These are phyloP conservation scores for Leptobrachium leishanense DNA, from an alignment of 2,113 vertebrate genomes.

Conservation along the genomic window DNA sequence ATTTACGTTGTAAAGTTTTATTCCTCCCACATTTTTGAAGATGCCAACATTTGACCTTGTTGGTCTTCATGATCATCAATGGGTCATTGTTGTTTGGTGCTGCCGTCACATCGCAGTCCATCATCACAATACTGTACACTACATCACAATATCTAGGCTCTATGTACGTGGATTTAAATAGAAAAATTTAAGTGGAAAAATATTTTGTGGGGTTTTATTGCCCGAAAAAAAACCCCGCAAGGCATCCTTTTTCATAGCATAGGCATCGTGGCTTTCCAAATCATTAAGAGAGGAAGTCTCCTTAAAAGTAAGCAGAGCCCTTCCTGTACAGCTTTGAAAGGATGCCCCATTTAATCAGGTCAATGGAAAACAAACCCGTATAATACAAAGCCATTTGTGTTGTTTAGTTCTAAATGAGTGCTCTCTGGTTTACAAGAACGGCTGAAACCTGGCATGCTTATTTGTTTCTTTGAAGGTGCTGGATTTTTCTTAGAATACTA, in stretches of 20 bases:
- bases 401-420: slow-evolving; percentile 43
- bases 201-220: too few relatives aligned
- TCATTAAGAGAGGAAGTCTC: slow-evolving; percentile 20
- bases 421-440: slow-evolving; percentile 25
- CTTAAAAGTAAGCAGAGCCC: slow-evolving; percentile 4
- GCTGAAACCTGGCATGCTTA: slow-evolving; percentile 41
- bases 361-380: slow-evolving; percentile 39
- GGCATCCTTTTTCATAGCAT: not conserved
- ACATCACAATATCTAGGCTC: too few relatives aligned
- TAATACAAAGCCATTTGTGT: slow-evolving; percentile 33
- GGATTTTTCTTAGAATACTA: slow-evolving; percentile 7
- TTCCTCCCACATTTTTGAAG: too few relatives aligned
- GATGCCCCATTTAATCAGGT: slow-evolving; percentile 35
- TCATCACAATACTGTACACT: too few relatives aligned
- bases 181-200: too few relatives aligned
- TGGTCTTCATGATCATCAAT: too few relatives aligned
- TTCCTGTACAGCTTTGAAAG: slow-evolving; percentile 22
- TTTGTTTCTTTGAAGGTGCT: slow-evolving; percentile 37
- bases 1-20: too few relatives aligned
- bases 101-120: too few relatives aligned
- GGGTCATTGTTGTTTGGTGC: too few relatives aligned
- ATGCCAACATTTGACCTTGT: too few relatives aligned
- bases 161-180: too few relatives aligned
- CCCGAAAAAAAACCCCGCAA: not conserved
- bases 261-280: slow-evolving; percentile 3